phyloP scores from a whole-genome alignment of 2,797 vertebrate genomes.

The Esox masquinongy region DNA sequence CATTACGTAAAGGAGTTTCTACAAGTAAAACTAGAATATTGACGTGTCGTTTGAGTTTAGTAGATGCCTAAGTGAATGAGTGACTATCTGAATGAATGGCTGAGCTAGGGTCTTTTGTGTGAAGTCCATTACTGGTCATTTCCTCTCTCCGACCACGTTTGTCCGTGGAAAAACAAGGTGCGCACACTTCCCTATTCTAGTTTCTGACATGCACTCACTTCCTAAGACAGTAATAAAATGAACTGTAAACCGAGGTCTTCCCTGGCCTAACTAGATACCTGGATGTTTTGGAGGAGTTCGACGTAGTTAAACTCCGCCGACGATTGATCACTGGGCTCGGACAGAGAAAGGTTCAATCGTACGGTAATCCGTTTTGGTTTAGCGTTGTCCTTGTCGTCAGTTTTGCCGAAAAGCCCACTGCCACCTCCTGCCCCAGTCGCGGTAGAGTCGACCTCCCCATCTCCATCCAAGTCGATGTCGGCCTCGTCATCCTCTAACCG shows the following conservation, averaged over 20 bases:
- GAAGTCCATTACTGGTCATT: constrained; percentile 52
- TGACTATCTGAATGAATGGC: constrained; percentile 32
- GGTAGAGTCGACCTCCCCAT: constrained; percentile 74
- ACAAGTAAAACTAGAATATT: background rate
- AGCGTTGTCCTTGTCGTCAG: constrained; percentile 71
- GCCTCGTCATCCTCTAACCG: constrained; percentile 78
- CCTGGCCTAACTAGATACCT: constrained; percentile 54
- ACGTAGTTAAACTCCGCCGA: constrained; percentile 95
- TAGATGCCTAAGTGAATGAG: constrained; percentile 11
- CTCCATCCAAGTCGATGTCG: constrained; percentile 70
- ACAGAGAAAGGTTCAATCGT: constrained; percentile 86
- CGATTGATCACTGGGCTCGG: constrained; percentile 89
- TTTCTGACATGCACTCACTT: constrained; percentile 60
- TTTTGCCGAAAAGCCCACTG: constrained; percentile 64
- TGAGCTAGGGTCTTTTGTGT: constrained; percentile 56
- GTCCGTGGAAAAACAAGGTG: constrained; percentile 59
- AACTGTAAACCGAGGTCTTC: constrained; percentile 27
- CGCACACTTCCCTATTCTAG: constrained; percentile 37
- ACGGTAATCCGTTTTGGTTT: constrained; percentile 81
- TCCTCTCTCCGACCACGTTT: constrained; percentile 51
- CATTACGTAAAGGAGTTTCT: background rate
- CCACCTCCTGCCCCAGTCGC: constrained; percentile 73
- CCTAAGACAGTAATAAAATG: constrained; percentile 28
- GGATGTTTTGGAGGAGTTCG: constrained; percentile 84
- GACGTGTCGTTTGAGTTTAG: constrained; percentile 53